Evolutionary conservation across 2,888 invertebrate genomes (phyloP).

Genomic region (Megaustenia siamemsis): DNA sequence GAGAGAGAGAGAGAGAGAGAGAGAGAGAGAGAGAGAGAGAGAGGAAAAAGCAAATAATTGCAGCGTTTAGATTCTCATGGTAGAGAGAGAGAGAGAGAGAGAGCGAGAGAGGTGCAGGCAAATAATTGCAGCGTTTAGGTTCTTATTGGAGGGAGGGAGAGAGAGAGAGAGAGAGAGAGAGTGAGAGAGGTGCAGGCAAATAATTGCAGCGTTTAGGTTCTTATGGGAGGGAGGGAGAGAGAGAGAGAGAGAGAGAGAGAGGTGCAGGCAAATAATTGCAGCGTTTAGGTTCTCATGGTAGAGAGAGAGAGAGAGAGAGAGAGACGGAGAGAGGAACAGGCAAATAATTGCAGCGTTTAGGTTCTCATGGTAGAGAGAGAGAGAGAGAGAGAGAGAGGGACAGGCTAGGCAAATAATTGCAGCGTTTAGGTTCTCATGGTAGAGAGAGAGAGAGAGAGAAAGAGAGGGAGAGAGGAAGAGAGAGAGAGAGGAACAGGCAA

Average conservation of each 20-base stretch:
- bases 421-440: no score
- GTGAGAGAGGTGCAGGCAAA: no score
- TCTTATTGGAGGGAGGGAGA: not conserved
- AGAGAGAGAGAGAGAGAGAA: not conserved
- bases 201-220: no score
- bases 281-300: no score
- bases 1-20: constrained; percentile 18
- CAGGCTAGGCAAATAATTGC: no score
- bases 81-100: no score
- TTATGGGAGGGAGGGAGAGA: not conserved
- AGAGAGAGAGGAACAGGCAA: not conserved
- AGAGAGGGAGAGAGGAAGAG: not conserved
- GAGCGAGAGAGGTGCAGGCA: no score
- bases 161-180: not conserved
- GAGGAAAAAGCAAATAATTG: no score
- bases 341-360: no score
- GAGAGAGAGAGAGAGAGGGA: constrained; percentile 9
- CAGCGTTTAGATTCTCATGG: no score
- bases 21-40: constrained; percentile 25
- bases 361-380: not conserved
- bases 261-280: no score
- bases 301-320: not conserved
- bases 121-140: no score
- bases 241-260: constrained; percentile 6
- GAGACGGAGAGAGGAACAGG: not conserved